phyloP scores from a whole-genome alignment of 2,797 vertebrate genomes.

The Hippocampus kuda region DNA sequence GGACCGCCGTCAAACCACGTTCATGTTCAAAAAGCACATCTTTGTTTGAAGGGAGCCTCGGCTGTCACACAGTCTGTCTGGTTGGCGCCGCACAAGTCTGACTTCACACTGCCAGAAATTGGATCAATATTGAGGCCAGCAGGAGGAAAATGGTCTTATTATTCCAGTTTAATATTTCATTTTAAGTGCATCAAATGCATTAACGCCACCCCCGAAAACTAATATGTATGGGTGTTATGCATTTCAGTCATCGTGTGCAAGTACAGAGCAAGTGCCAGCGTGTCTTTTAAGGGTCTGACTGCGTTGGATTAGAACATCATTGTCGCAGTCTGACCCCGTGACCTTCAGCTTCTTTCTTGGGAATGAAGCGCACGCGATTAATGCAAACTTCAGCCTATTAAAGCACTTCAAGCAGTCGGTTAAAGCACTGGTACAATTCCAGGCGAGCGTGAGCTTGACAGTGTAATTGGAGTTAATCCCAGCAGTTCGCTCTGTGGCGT shows the following conservation, averaged over 20 bases:
- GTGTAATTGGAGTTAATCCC: conserved; percentile 22
- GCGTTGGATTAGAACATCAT: background rate
- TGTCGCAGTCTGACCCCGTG: background rate
- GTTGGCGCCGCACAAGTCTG: conserved; percentile 28
- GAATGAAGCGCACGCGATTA: background rate
- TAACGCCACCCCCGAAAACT: background rate
- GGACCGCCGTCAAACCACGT: conserved; percentile 40
- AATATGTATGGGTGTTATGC: no score
- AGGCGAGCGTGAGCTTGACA: conserved; percentile 18
- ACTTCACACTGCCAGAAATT: conserved; percentile 39
- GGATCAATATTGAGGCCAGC: conserved; percentile 50
- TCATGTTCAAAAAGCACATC: conserved; percentile 34
- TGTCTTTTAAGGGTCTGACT: background rate
- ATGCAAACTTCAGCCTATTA: conserved; percentile 1
- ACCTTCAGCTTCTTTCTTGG: background rate
- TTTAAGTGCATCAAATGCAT: conserved; percentile 38
- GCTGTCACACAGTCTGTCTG: conserved; percentile 24
- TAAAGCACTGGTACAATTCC: background rate
- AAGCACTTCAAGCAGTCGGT: background rate
- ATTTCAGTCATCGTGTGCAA: background rate
- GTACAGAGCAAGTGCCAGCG: background rate
- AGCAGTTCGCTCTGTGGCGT: background rate
- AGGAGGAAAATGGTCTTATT: conserved; percentile 39
- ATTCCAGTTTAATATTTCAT: conserved; percentile 11
- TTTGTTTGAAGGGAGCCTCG: conserved; percentile 37